Percentiles rank a stretch among this genome's conserved stretches.
phyloP scores from a whole-genome alignment of 2,797 vertebrate genomes.

The Synanceia verrucosa region DNA sequence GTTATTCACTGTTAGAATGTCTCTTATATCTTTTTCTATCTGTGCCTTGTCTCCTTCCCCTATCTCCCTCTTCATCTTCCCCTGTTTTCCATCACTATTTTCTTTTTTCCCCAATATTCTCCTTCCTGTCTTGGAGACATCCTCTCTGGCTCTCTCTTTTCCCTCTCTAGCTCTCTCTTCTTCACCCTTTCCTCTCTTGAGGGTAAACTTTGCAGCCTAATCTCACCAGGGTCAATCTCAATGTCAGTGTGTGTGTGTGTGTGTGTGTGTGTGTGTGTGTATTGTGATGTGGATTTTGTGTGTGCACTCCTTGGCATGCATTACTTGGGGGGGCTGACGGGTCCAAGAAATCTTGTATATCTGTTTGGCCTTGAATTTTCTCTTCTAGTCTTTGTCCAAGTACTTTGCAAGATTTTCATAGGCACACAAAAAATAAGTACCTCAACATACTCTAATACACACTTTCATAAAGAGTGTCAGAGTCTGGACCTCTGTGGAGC shows the following conservation, averaged over 20 bases:
- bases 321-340: conserved; percentile 1
- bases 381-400: conserved; percentile 30
- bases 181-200: background rate
- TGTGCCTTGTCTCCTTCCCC: conserved; percentile 8
- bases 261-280: background rate
- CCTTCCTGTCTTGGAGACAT: background rate
- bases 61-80: background rate
- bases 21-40: conserved; percentile 23
- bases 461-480: conserved; percentile 20
- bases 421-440: conserved; percentile 28
- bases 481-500: conserved; percentile 40
- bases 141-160: background rate
- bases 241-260: conserved; percentile 10
- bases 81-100: conserved; percentile 25
- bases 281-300: background rate
- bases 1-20: conserved; percentile 46
- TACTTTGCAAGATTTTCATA: conserved; percentile 36
- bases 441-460: conserved; percentile 8
- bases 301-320: background rate
- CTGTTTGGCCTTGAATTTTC: conserved; percentile 49
- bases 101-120: background rate
- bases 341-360: conserved; percentile 5
- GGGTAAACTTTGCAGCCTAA: conserved; percentile 36
- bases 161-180: background rate
- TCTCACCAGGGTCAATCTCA: conserved; percentile 36